Base-by-base conservation (phyloP, 2,888 invertebrate genomes). In the Timema podura region DNA sequence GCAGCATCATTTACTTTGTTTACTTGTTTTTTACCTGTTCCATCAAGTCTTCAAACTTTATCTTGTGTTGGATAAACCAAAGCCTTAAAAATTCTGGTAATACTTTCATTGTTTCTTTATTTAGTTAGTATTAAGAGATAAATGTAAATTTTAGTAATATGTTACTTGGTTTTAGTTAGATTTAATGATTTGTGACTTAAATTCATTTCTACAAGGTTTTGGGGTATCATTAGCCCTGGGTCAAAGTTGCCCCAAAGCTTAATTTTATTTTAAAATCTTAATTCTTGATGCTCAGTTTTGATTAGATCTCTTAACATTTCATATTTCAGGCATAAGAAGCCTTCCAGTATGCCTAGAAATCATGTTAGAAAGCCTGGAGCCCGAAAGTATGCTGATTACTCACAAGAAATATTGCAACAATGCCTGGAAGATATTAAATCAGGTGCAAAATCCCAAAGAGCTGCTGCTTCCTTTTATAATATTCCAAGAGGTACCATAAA, bases 361-460 rank as follows among this genome's bases (percentile, higher is more conserved):
- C 61, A 61, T 45, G 8, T 6, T 10, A 16, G 61, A 61, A 6
- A 11, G 45, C 61, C 45, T 30, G 61, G 44, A 61, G 45, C 44
- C 9, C 30, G 30, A 0, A 6, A 30, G 45, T 61, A 61, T 13
- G 45, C 16, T 44, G 45, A 61, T 13, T 61, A 45, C 44, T 44
- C 61, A 61, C 13, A 13, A 13, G 61, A 61, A 13, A 61, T 10
- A 30, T n/a, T 61, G 6, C 10, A 61, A 61, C 44, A 61, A 45
- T 61, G 61, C 61, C 61, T 61, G 11, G 61, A 61, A 11, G 44
- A 61, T 45, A 57, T 57, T 13, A 57, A 10, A 57, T 16, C 15
- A 30, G 10, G 16, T 5, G 45, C 30, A 30, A 61, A 61, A 61
- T 15, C 61, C 11, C 61, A 5, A 15, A 61, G 61, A 61, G 61